Evolutionary conservation across 64 coral and sea anemone genomes (phyloP), one percentile per base, ranked within the genome.

Genomic region (Platygyra sinensis): DNA sequence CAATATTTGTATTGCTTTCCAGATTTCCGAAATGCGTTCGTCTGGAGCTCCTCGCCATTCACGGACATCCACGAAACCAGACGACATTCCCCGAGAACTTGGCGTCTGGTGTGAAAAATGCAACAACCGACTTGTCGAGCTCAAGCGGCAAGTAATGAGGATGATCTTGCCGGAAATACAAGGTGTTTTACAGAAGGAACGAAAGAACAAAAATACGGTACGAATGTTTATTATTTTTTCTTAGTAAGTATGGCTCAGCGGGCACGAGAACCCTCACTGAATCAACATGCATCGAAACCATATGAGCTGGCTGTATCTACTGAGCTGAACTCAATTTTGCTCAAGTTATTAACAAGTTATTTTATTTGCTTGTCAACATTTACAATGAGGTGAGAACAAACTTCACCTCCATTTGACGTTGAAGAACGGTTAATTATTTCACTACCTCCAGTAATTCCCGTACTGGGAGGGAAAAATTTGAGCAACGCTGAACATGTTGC

Each of bases 71-170:
- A 82, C 60, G 84, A 80, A 67, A 54, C 74, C 74, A 14, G 80
- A 67, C 36, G 74, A 79, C 30, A 89, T 83, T 32, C 87, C 39
- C 24, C 87, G 57, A 76, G 88, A 76, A 94, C 78, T 94, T 12
- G 97, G 95, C 6, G 94, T 99, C 8, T 96, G 91, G 85, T 99
- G 97, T 80, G 97, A 99, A 60, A 99, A 99, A 85, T 99, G 97
- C 52, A 99, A 99, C 89, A 96, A 94, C 31, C 88, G 97, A 31
- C 72, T 99, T 3, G 91, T 99, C 10, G 97, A 99, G 31, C 71
- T 99, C 5, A 99, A 99, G 22, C 87, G 91, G 25, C 97, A 99
- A 77, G 94, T 95, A 17, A 67, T 99, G 59, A 75, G 91, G 19
- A 78, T 93, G 67, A 99, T 99, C 89, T 78, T 99, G 11, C 97